Percentiles rank a stretch among this genome's conserved stretches.
Evolutionary conservation across 2,888 invertebrate genomes (phyloP).

Genomic region (Melinaea menophilus): DNA sequence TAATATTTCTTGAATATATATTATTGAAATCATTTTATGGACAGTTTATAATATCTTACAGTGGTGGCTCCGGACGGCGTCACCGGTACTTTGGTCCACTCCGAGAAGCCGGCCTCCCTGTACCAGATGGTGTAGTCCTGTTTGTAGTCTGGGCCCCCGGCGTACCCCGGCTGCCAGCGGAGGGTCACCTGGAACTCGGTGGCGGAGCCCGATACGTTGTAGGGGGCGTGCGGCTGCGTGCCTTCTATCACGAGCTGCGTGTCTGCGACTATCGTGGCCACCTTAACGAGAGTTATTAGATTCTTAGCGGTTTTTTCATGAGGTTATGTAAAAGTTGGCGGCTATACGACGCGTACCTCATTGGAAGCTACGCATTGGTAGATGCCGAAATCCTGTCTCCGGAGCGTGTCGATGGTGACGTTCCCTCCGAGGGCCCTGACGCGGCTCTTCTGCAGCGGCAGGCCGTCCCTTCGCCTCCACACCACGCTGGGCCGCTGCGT

Average conservation of each 20-base stretch:
- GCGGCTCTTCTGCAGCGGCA: slow-evolving; percentile 88
- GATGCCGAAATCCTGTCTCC: slow-evolving; percentile 93
- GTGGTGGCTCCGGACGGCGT: slow-evolving; percentile 92
- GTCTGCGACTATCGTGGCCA: slow-evolving; percentile 94
- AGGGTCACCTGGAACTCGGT: slow-evolving; percentile 94
- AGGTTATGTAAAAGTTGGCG: too few species aligned
- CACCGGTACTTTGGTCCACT: slow-evolving; percentile 96
- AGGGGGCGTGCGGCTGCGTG: slow-evolving; percentile 97
- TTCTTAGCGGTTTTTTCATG: too few species aligned
- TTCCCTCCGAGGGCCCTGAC: slow-evolving; percentile 90
- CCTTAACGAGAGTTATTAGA: slow-evolving; percentile 52
- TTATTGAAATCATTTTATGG: too few species aligned
- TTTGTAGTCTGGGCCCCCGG: slow-evolving; percentile 95
- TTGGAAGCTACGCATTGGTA: slow-evolving; percentile 98
- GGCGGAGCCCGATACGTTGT: slow-evolving; percentile 94
- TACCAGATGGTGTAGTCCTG: slow-evolving; percentile 98
- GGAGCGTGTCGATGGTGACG: slow-evolving; percentile 91
- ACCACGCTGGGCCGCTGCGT: slow-evolving; percentile 93
- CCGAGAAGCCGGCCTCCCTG: slow-evolving; percentile 89
- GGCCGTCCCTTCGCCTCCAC: slow-evolving; percentile 93
- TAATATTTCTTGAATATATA: too few species aligned
- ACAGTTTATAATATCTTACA: slow-evolving; percentile 41
- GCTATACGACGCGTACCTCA: slow-evolving; percentile 70
- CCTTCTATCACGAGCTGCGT: slow-evolving; percentile 95
- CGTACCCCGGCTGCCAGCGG: slow-evolving; percentile 96